Percentiles rank a stretch among this genome's conserved stretches.
Conservation (phyloP, 2,797 vertebrate genomes). For the Atherinosoma microstoma region DNA sequence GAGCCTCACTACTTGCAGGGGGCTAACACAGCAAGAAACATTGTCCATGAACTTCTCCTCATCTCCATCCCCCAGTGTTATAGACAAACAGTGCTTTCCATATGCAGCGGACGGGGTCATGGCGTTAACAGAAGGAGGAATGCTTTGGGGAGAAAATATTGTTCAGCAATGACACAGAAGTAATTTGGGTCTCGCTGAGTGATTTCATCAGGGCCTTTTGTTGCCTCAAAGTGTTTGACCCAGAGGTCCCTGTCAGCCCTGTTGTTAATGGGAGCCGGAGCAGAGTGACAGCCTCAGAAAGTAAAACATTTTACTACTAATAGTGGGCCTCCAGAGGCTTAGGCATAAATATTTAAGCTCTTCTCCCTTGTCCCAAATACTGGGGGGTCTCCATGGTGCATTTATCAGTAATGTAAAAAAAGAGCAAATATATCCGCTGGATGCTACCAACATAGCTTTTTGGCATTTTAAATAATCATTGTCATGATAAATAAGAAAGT, state of each 20-base stretch:
- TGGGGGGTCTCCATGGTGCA: slow-evolving; percentile 87
- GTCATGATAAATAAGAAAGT: slow-evolving; percentile 34
- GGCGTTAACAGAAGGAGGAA: slow-evolving; percentile 85
- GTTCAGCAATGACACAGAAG: slow-evolving; percentile 90
- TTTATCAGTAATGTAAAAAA: slow-evolving; percentile 84
- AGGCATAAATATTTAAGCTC: slow-evolving; percentile 89
- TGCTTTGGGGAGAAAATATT: slow-evolving; percentile 87
- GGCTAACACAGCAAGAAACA: slow-evolving; percentile 78
- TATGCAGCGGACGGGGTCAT: slow-evolving; percentile 82
- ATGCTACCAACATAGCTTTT: slow-evolving; percentile 54
- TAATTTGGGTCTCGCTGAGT: slow-evolving; percentile 88
- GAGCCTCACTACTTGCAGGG: slow-evolving; percentile 57
- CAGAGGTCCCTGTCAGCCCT: slow-evolving; percentile 86
- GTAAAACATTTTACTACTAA: slow-evolving; percentile 89
- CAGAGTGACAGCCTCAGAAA: slow-evolving; percentile 87
- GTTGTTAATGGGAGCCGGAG: slow-evolving; percentile 85
- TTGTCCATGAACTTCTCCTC: slow-evolving; percentile 85
- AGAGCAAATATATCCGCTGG: slow-evolving; percentile 79
- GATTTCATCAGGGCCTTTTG: slow-evolving; percentile 87
- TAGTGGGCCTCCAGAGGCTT: slow-evolving; percentile 87
- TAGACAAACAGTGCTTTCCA: slow-evolving; percentile 87
- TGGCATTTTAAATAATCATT: slow-evolving; percentile 31
- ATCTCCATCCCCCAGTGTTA: slow-evolving; percentile 84
- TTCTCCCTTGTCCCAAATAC: slow-evolving; percentile 84
- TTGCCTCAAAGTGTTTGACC: slow-evolving; percentile 89